Conservation (phyloP, 1,140 invertebrate genomes). For the Drosophila obscura region DNA sequence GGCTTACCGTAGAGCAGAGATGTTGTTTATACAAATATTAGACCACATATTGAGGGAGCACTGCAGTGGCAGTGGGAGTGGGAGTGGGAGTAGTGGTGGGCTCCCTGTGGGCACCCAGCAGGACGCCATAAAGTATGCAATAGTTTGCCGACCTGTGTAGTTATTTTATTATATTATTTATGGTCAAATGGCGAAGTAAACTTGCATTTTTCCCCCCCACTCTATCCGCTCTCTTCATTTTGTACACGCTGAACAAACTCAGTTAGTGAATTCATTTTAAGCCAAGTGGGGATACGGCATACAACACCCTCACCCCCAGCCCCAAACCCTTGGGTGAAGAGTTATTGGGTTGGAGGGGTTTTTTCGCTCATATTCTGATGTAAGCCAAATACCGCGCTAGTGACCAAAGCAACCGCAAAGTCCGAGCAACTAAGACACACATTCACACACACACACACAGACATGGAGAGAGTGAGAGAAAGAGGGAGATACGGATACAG, state of each 20-base stretch:
- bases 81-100: background rate
- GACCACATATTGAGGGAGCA: constrained; percentile 43
- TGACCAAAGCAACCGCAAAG: constrained; percentile 76
- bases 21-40: constrained; percentile 79
- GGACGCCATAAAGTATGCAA: constrained; percentile 70
- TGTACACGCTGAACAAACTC: constrained; percentile 57
- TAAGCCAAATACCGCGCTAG: constrained; percentile 66
- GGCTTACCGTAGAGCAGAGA: constrained; percentile 63
- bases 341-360: constrained; percentile 5
- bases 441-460: constrained; percentile 16
- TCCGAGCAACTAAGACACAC: constrained; percentile 66
- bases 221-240: constrained; percentile 17
- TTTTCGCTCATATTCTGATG: constrained; percentile 40
- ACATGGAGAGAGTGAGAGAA: background rate
- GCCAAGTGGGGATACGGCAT: constrained; percentile 13
- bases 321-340: constrained; percentile 7
- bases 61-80: background rate
- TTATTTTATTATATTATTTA: constrained; percentile 83
- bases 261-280: constrained; percentile 76
- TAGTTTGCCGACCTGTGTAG: constrained; percentile 75
- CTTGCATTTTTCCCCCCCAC: constrained; percentile 27
- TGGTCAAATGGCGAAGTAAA: constrained; percentile 75
- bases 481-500: constrained; percentile 13
- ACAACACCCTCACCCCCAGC: too few relatives aligned
- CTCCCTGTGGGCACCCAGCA: constrained; percentile 11